Base-by-base conservation (phyloP, 2,888 invertebrate genomes). In the Vesta saturnalis region DNA sequence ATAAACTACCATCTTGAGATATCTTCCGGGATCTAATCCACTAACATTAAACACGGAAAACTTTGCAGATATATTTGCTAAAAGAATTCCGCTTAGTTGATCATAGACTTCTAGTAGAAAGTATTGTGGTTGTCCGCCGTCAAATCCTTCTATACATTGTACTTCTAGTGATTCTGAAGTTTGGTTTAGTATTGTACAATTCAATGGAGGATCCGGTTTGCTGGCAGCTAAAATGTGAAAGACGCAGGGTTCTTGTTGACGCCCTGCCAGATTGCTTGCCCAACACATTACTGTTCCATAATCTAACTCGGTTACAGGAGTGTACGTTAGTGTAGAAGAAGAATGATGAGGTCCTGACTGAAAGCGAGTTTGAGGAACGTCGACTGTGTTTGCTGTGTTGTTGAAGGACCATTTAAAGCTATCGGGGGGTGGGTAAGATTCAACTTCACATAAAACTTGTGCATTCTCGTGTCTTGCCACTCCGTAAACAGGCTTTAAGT, bases 321-420 rank as follows among this genome's bases (percentile, higher is more conserved):
- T 91, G 83, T 93, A 94, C 6, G 90, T 90, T 59, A 94, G 86
- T 5, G 91, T 90, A 56, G 90, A 93, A 66, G 87, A 86, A 67
- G 89, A 84, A 35, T 82, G 87, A 19, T 83, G 82, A 1, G 85
- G 79, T 59, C 86, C 86, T 14, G 86, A 81, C 16, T 86, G 85
- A 83, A 89, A 93, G 74, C 92, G 90, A 76, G 88, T 87, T 75
- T 88, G 88, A 46, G 91, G 89, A 79, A 95, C 90, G 79, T 94
- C 94, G 71, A 90, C 87, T 75, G 90, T 90, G 81, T 94, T 94
- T 73, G 93, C 91, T 43, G 94, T 93, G 85, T 94, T 95, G 86
- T 96, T 96, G 82, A 96, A 93, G 22, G 91, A 90, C 95, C 95
- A 95, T 77, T 92, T 92, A 84, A 94, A 95, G 79, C 89, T 91